Conservation (phyloP, 1,140 invertebrate genomes). For the Drosophila kanapiae region DNA sequence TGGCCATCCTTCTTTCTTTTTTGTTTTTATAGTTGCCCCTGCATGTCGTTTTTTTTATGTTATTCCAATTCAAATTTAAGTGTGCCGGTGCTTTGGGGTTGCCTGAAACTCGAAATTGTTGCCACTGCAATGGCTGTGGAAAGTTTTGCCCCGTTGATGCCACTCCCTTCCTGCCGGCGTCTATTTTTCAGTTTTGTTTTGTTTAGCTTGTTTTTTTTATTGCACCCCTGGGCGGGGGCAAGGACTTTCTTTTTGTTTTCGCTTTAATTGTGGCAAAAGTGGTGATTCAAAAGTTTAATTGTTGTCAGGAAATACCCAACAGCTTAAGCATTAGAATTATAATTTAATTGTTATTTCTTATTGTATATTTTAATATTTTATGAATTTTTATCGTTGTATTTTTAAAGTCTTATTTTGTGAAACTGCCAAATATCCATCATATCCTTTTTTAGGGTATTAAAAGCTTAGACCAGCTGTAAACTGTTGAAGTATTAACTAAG, state of each 20-base stretch:
- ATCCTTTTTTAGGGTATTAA: background rate
- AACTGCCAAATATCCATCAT: background rate
- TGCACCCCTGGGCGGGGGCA: conserved; percentile 12
- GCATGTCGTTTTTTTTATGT: conserved; percentile 17
- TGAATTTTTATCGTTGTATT: background rate
- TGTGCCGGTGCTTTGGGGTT: conserved; percentile 30
- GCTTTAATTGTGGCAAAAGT: background rate
- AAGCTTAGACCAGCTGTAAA: background rate
- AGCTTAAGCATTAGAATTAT: background rate
- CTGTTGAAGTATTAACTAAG: conserved; percentile 5
- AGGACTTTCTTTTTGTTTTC: conserved; percentile 8
- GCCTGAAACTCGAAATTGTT: conserved; percentile 28
- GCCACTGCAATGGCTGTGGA: conserved; percentile 29
- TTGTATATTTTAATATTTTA: background rate
- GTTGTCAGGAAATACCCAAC: background rate
- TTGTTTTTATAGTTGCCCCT: conserved; percentile 36
- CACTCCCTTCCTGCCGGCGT: background rate
- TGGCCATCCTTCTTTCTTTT: conserved; percentile 8
- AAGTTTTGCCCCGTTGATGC: conserved; percentile 18
- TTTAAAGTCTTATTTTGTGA: background rate
- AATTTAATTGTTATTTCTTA: background rate
- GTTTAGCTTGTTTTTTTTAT: conserved; percentile 25
- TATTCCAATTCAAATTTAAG: conserved; percentile 62
- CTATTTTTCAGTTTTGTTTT: conserved; percentile 26
- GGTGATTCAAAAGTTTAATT: background rate